Evolutionary conservation across 1,140 invertebrate genomes (phyloP), one percentile per base, ranked within the genome.

Genomic region (Eupristina koningsbergeri): DNA sequence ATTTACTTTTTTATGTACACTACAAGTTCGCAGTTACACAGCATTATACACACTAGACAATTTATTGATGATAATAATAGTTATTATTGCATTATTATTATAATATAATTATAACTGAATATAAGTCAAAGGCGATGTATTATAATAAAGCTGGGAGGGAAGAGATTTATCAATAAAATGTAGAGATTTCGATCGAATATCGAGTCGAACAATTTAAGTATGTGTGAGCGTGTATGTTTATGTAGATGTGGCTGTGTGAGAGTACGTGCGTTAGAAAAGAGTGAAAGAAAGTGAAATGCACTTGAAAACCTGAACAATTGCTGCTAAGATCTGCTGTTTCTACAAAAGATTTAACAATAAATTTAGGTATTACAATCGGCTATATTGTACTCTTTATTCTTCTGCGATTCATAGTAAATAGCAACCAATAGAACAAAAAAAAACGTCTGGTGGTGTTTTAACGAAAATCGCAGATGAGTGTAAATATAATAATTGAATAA

Each of bases 401-500:
- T 85, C 84, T 84, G 81, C 75, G 75, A 84, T 82, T 63, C 31
- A 80, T 47, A 82, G 84, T 79, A 80, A 84, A 83, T 67, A 84
- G 74, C 83, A 47, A 73, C 79, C 64, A 58, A 67, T 74, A 41
- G 67, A 85, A 84, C 53, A 86, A 85, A 84, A 86, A 85, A 84
- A 81, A 71, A 85, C 47, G 41, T 81, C 19, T 84, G 80, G 71
- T 80, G 69, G 45, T 77, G 73, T 71, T 81, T 71, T 81, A 77
- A 81, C 22, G 34, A 34, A 81, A 85, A 86, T 80, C 73, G 77
- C 80, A 84, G 79, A 80, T 86, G 88, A 87, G 86, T 90, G 89
- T 90, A 89, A 88, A 89, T 90, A 90, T 87, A 88, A 88, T 87
- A 88, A 89, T 88, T 85, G 86, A 87, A 88, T 87, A 87, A 91